A percentile compares a stretch with the other conserved stretches of the same genome.
Conservation (phyloP, 2,888 invertebrate species). For the Shargacucullia verbasci region DNA sequence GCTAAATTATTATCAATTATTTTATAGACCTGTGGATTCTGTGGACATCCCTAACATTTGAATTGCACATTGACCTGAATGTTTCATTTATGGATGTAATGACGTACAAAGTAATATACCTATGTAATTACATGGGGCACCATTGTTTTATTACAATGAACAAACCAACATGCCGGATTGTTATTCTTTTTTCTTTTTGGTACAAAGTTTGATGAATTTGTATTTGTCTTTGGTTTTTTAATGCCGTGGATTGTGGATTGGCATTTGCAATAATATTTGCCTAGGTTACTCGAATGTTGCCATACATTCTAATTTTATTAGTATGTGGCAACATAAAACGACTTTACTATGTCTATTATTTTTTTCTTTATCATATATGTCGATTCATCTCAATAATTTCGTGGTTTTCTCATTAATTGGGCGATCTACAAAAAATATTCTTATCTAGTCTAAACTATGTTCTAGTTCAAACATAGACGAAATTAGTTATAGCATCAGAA, state of each 20-base stretch:
- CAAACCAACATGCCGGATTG: constrained; percentile 12
- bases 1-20: too few relatives aligned
- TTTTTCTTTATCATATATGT: too few relatives aligned
- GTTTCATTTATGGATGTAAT: constrained; percentile 38
- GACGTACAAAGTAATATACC: constrained; percentile 29
- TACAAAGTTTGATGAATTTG: constrained; percentile 16
- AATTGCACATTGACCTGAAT: constrained; percentile 53
- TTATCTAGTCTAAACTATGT: too few relatives aligned
- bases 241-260: not conserved
- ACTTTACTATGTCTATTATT: too few relatives aligned
- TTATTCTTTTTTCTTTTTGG: constrained; percentile 22
- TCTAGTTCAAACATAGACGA: too few relatives aligned
- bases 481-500: too few relatives aligned
- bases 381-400: too few relatives aligned
- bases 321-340: too few relatives aligned
- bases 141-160: constrained; percentile 52
- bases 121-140: constrained; percentile 30
- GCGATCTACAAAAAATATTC: too few relatives aligned
- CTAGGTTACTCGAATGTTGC: not conserved
- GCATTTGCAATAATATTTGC: not conserved
- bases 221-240: constrained; percentile 7
- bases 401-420: too few relatives aligned
- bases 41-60: constrained; percentile 27
- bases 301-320: too few relatives aligned
- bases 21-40: not conserved